A percentile compares a stretch with the other conserved stretches of the same genome.
These are phyloP conservation scores for Drosophila bifasciata DNA, from an alignment of 1,140 invertebrate species.

Conservation along the genomic window DNA sequence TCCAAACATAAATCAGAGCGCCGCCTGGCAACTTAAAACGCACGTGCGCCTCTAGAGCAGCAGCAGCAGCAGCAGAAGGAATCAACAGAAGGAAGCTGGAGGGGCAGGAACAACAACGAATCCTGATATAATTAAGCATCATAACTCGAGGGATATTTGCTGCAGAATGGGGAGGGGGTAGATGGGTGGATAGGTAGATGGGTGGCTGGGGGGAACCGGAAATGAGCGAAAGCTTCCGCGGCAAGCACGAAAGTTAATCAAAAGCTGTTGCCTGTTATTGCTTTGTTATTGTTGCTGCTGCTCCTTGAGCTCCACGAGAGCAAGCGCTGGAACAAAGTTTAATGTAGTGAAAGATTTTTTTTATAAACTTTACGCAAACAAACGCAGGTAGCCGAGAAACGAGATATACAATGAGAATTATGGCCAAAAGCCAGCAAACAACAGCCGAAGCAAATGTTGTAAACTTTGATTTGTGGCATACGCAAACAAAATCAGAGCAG, in stretches of 20 bases:
- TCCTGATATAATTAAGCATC: slow-evolving; percentile 69
- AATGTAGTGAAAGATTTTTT: slow-evolving; percentile 62
- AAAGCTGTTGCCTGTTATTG: slow-evolving; percentile 21
- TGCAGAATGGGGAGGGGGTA: slow-evolving; percentile 21
- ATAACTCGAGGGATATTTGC: slow-evolving; percentile 68
- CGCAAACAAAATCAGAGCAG: not conserved
- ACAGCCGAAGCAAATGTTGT: slow-evolving; percentile 7
- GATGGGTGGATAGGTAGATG: not conserved
- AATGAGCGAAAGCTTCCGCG: slow-evolving; percentile 53
- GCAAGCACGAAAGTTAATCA: slow-evolving; percentile 55
- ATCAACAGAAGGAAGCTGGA: not conserved
- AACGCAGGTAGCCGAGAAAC: slow-evolving; percentile 24
- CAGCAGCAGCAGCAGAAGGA: too few relatives aligned
- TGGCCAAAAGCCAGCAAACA: not conserved
- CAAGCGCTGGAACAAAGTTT: slow-evolving; percentile 39
- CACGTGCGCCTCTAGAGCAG: slow-evolving; percentile 42
- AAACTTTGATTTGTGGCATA: slow-evolving; percentile 3
- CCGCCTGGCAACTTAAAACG: slow-evolving; percentile 60
- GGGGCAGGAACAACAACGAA: slow-evolving; percentile 1
- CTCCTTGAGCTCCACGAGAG: too few relatives aligned
- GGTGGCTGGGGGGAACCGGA: slow-evolving; percentile 25
- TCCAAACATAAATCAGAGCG: slow-evolving; percentile 52
- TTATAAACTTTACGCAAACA: slow-evolving; percentile 50
- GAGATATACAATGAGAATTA: not conserved
- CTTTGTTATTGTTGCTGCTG: slow-evolving; percentile 40